Evolutionary conservation across 2,888 invertebrate species (phyloP), one percentile per base, ranked within the genome.

Genomic region (Eristalinus sepulchralis): DNA sequence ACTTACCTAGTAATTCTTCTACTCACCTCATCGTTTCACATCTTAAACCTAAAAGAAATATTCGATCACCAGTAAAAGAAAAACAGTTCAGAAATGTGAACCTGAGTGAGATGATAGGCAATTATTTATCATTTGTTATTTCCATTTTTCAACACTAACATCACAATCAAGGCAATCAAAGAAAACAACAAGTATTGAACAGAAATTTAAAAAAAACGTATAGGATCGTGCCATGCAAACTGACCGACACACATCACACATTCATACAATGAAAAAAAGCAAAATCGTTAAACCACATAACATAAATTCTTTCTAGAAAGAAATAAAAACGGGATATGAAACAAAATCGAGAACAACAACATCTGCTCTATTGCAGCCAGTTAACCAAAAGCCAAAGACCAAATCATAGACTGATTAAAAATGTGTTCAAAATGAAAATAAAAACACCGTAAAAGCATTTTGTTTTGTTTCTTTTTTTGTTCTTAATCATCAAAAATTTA

Each of bases 391-490:
- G 47, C 47, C 8, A 47, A 47, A 17, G 47, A 17, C 47, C 47
- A 47, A 47, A 47, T 47, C 47, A 47, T 47, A 47, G 17, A 47
- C 47, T 47, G 47, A 47, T 47, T 47, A 47, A 47, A 47, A 47
- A 47, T 47, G 47, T 47, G 47, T 47, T 47, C 17, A 47, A 47
- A 47, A 47, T 47, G 47, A 76, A 85, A 85, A 81, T 81, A 81
- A 85, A 85, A 85, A 83, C 83, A 79, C 79, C 72, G 70, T 63
- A 79, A 70, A 85, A 78, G 73, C 73, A 67, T 75, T 86, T 86
- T 71, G 60, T 66, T 60, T 27, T 66, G 67, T 73, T 63, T 36
- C 17, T 60, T 60, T 53, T 63, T 76, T 80, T 63, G 53, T 80
- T 86, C 79, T 55, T 86, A 77, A 86, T 78, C 63, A 73, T 82